A percentile compares a stretch with the other conserved stretches of the same genome.
Conservation (phyloP, 2,113 vertebrate species). For the Lasiurus cinereus region DNA sequence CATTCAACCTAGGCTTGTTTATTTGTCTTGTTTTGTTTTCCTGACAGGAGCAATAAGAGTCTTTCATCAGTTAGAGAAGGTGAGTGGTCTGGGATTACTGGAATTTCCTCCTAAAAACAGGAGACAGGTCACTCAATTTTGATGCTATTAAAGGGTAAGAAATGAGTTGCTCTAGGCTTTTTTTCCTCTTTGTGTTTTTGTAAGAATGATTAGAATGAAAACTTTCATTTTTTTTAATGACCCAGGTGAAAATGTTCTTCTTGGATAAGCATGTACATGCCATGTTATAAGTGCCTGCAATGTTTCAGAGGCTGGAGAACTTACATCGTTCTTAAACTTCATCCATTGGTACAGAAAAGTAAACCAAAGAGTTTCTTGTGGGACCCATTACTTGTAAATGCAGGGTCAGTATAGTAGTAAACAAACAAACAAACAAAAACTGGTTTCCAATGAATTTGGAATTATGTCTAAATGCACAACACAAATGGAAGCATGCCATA, state of each 20-base stretch:
- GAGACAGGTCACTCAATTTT: background rate
- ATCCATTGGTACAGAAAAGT: background rate
- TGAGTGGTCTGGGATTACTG: background rate
- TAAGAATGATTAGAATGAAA: slow-evolving; percentile 3
- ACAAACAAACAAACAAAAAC: background rate
- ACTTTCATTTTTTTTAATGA: background rate
- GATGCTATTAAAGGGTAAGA: background rate
- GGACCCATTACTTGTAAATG: background rate
- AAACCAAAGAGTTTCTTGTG: background rate
- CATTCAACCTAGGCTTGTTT: background rate
- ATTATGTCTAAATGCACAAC: background rate
- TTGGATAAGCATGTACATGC: background rate
- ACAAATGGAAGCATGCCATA: background rate
- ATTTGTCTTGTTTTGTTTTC: background rate
- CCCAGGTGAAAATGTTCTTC: background rate
- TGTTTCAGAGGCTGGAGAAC: background rate
- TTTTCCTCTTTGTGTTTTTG: background rate
- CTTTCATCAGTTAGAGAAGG: slow-evolving; percentile 39
- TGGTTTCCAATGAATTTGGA: background rate
- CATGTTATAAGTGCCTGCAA: background rate
- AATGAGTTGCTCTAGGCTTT: background rate
- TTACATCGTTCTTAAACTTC: background rate
- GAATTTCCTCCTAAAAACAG: background rate
- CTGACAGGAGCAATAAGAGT: background rate
- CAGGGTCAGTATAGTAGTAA: background rate